A percentile compares a stretch with the other conserved stretches of the same genome.
These are phyloP conservation scores for Prionailurus bengalensis DNA, from an alignment of 2,113 vertebrate genomes.

Conservation along the genomic window DNA sequence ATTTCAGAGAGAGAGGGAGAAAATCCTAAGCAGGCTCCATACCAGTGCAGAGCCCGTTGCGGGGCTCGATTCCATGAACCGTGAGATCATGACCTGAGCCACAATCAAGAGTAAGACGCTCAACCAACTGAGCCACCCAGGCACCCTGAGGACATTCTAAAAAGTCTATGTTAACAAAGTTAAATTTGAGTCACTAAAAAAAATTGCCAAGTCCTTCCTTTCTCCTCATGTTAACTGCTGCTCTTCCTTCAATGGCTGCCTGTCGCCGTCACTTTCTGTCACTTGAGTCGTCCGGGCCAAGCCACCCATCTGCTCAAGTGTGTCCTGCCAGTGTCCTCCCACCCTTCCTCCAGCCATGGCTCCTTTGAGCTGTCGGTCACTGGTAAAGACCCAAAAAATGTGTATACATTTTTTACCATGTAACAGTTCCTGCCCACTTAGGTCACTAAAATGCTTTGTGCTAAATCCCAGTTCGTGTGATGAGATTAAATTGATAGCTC, in stretches of 20 bases:
- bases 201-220: background rate
- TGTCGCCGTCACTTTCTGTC: background rate
- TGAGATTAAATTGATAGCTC: background rate
- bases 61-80: too few relatives aligned
- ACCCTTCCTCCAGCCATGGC: background rate
- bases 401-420: rapidly evolving
- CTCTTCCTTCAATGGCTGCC: background rate
- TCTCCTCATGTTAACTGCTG: background rate
- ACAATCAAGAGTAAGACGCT: too few relatives aligned
- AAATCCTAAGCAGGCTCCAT: too few relatives aligned
- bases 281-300: rapidly evolving
- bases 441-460: background rate
- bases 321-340: background rate
- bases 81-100: too few relatives aligned
- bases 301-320: rapidly evolving
- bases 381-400: rapidly evolving
- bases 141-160: background rate
- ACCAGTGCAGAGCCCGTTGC: too few relatives aligned
- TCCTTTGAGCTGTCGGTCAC: background rate
- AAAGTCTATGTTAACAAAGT: background rate
- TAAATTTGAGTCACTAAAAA: background rate
- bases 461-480: background rate
- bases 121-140: too few relatives aligned
- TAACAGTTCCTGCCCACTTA: background rate
- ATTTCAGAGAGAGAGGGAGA: too few relatives aligned